Percentiles rank a stretch among this genome's conserved stretches.
Conservation (phyloP, 1,140 invertebrate species). For the Drosophila bipectinata region DNA sequence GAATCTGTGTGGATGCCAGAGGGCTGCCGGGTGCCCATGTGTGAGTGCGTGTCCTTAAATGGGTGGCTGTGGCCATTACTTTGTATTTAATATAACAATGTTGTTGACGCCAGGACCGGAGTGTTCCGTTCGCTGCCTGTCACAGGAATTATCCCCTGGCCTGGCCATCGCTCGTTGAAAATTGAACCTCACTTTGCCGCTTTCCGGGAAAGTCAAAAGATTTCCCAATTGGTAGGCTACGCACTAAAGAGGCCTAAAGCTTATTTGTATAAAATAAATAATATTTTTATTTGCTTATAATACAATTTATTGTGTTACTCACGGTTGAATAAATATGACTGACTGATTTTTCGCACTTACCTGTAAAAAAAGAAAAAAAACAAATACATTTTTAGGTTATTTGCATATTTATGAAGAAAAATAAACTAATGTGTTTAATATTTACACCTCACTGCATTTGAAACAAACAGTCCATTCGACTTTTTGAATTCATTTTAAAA, state of each 20-base stretch:
- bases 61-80: slow-evolving; percentile 47
- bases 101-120: slow-evolving; percentile 39
- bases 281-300: slow-evolving; percentile 2
- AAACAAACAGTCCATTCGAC: background rate
- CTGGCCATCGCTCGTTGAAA: slow-evolving; percentile 22
- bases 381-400: background rate
- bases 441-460: background rate
- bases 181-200: slow-evolving; percentile 33
- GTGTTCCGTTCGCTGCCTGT: slow-evolving; percentile 30
- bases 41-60: background rate
- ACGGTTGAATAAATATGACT: background rate
- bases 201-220: background rate
- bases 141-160: slow-evolving; percentile 52
- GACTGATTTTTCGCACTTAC: background rate
- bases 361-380: background rate
- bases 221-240: background rate
- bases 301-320: background rate
- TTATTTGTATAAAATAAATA: slow-evolving; percentile 16
- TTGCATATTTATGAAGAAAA: background rate
- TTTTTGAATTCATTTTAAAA: background rate
- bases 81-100: slow-evolving; percentile 76
- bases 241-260: slow-evolving; percentile 6
- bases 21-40: background rate
- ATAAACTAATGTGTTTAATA: background rate
- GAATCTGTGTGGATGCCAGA: slow-evolving; percentile 9